Percentiles rank a stretch among this genome's conserved stretches.
These are phyloP conservation scores for Halocynthia roretzi DNA, from an alignment of 23 tunicate genomes.

Conservation along the genomic window DNA sequence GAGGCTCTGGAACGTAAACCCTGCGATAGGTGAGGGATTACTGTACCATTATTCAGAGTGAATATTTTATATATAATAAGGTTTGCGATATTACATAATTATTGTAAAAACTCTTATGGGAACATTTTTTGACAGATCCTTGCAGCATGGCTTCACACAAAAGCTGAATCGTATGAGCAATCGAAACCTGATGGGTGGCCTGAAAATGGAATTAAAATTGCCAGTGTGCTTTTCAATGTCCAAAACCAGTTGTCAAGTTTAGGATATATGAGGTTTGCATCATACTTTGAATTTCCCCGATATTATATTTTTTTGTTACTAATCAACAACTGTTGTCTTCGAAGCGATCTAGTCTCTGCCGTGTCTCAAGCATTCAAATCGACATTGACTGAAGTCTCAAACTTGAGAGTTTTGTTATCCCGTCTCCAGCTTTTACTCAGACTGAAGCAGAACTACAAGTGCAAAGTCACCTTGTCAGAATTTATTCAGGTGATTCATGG, in stretches of 20 bases:
- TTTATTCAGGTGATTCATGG: slow-evolving; percentile 41
- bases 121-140: slow-evolving; percentile 27
- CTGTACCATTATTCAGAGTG: neutral
- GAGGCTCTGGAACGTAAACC: too few species aligned
- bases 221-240: slow-evolving; percentile 64
- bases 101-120: neutral
- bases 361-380: slow-evolving; percentile 30
- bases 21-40: too few species aligned
- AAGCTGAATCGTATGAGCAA: slow-evolving; percentile 47
- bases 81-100: neutral
- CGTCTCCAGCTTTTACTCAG: slow-evolving; percentile 32
- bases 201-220: slow-evolving; percentile 57
- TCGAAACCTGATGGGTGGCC: slow-evolving; percentile 49
- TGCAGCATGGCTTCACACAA: slow-evolving; percentile 47
- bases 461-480: slow-evolving; percentile 55
- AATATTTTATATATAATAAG: neutral
- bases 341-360: slow-evolving; percentile 40
- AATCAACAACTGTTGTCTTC: too few species aligned
- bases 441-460: slow-evolving; percentile 32
- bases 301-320: neutral
- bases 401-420: slow-evolving; percentile 44
- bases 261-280: neutral
- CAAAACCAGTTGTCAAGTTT: slow-evolving; percentile 9
- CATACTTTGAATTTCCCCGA: neutral
- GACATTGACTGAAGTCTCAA: slow-evolving; percentile 34